Evolutionary conservation across 37 sponge, comb jelly and placozoan genomes (phyloP).

Genomic region (Theonella swinhoei): DNA sequence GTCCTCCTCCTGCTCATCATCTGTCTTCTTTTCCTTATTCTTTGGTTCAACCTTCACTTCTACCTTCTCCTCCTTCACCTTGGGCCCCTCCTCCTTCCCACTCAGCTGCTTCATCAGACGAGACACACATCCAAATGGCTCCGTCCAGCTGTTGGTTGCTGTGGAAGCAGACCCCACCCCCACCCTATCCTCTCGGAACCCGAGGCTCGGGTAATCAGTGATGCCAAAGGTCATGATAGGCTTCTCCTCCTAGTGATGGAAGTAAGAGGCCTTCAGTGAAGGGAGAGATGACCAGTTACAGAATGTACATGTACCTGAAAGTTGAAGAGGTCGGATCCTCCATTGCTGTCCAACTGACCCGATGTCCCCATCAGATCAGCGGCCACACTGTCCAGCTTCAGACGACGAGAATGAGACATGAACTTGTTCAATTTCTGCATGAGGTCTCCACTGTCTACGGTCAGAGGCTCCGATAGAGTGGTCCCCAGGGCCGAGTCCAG

Average conservation of each 20-base stretch:
- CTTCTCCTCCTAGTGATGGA: constrained; percentile 72
- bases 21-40: no score
- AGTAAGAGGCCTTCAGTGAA: no score
- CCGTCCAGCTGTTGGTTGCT: neutral
- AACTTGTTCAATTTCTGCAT: constrained; percentile 31
- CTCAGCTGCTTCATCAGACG: neutral
- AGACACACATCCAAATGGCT: constrained; percentile 26
- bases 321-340: constrained; percentile 23
- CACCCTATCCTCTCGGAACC: constrained; percentile 47
- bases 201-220: constrained; percentile 61
- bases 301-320: no score
- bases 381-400: constrained; percentile 60
- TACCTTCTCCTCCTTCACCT: constrained; percentile 3
- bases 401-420: constrained; percentile 12
- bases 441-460: constrained; percentile 20
- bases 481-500: constrained; percentile 63
- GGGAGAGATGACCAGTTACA: no score
- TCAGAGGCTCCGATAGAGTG: constrained; percentile 37
- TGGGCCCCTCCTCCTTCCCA: neutral
- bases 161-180: neutral
- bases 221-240: constrained; percentile 69
- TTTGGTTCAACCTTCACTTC: neutral
- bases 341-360: no score
- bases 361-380: constrained; percentile 1
- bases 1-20: no score